Evolutionary conservation across 2,888 invertebrate genomes (phyloP).

Genomic region (Reticulitermes lucifugus): DNA sequence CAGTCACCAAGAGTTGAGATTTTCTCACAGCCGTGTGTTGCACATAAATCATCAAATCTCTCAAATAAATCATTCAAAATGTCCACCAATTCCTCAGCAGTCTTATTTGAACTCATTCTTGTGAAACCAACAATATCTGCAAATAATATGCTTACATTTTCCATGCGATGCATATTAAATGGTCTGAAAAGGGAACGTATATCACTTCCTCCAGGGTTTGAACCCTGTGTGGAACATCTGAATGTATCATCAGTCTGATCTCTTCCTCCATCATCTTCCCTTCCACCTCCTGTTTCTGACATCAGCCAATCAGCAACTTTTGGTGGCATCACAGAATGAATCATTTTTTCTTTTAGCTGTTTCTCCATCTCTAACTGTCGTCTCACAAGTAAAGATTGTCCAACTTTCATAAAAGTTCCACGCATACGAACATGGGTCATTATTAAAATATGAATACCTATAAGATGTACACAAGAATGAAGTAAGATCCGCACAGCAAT

Average conservation of each 20-base stretch:
- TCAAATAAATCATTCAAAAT: constrained; percentile 97
- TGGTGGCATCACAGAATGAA: constrained; percentile 97
- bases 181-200: constrained; percentile 90
- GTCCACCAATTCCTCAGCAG: constrained; percentile 94
- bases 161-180: constrained; percentile 97
- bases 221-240: constrained; percentile 19
- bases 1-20: constrained; percentile 96
- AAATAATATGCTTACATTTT: constrained; percentile 95
- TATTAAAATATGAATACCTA: constrained; percentile 92
- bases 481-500: constrained; percentile 75
- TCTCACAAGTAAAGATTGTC: constrained; percentile 90
- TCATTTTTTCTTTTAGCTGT: constrained; percentile 96
- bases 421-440: constrained; percentile 94
- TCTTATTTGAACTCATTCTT: constrained; percentile 96
- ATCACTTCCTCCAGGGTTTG: constrained; percentile 62
- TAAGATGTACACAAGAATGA: constrained; percentile 90
- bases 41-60: constrained; percentile 92
- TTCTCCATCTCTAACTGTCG: constrained; percentile 94
- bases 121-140: constrained; percentile 99
- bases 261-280: constrained; percentile 64
- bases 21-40: constrained; percentile 92
- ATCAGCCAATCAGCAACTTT: constrained; percentile 89
- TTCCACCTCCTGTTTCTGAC: constrained; percentile 73
- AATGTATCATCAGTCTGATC: constrained; percentile 62
- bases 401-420: constrained; percentile 96